These are phyloP conservation scores for Myotis yumanensis DNA, from an alignment of 2,113 vertebrate species.

Conservation along the genomic window DNA sequence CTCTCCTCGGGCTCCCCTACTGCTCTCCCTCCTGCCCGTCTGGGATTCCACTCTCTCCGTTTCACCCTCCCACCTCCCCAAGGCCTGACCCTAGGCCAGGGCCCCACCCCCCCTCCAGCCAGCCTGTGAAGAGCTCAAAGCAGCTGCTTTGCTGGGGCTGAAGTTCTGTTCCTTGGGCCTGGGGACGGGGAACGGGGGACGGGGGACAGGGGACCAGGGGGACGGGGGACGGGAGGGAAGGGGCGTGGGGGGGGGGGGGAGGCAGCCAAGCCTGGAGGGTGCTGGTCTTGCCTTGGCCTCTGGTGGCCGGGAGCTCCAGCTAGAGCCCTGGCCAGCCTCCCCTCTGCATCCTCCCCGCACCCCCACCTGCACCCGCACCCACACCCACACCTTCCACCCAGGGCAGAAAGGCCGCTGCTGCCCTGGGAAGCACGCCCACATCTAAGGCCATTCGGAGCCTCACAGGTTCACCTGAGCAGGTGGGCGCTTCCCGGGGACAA, in stretches of 20 bases:
- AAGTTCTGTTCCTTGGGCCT: no score
- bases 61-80: not conserved
- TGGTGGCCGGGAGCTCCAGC: not conserved
- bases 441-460: no score
- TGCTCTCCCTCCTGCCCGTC: no score
- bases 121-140: not conserved
- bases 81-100: not conserved
- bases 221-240: no score
- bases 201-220: no score
- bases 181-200: no score
- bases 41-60: not conserved
- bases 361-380: no score
- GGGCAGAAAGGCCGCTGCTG: not conserved
- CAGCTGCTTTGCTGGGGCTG: not conserved
- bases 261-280: no score
- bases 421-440: accelerated
- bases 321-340: not conserved
- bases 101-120: not conserved
- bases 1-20: not conserved
- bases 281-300: not conserved
- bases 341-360: not conserved
- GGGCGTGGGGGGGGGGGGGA: no score
- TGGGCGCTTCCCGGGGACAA: not conserved
- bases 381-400: no score
- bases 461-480: not conserved